These are phyloP conservation scores for Deroplatys truncata DNA, from an alignment of 2,888 invertebrate genomes.

Conservation along the genomic window DNA sequence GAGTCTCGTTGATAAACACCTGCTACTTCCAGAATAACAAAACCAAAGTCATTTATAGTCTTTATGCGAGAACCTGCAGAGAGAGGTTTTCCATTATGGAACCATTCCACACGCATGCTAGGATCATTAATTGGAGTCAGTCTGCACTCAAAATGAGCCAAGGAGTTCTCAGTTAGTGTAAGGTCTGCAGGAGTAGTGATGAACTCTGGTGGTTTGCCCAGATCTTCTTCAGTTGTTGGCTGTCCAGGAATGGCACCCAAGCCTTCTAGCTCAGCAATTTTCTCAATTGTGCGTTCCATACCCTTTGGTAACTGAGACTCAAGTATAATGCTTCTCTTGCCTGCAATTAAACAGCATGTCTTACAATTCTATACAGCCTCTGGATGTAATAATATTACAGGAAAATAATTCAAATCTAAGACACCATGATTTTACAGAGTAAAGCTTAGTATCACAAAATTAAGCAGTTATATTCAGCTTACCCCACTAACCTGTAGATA, in stretches of 20 bases:
- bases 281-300: conserved; percentile 90
- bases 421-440: background rate
- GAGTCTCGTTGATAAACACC: conserved; percentile 92
- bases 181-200: conserved; percentile 82
- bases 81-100: conserved; percentile 91
- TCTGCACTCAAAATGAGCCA: conserved; percentile 91
- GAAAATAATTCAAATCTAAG: too few relatives aligned
- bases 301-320: conserved; percentile 90
- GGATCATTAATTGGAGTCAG: conserved; percentile 86
- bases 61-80: conserved; percentile 89
- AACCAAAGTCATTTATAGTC: conserved; percentile 96
- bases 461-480: background rate
- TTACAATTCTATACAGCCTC: background rate
- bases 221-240: conserved; percentile 70
- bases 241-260: conserved; percentile 67
- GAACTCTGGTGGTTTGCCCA: conserved; percentile 86
- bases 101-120: conserved; percentile 95
- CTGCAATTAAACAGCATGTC: conserved; percentile 32
- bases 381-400: too few relatives aligned
- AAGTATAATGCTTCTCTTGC: conserved; percentile 81
- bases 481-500: too few relatives aligned
- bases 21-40: conserved; percentile 92
- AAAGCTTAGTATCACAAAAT: background rate
- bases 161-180: conserved; percentile 76
- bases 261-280: conserved; percentile 87